Percentiles rank a stretch among this genome's conserved stretches.
Conservation (phyloP, 2,113 vertebrate genomes). For the Sus scrofa region T2T-Sscrofa CM000820.6:131034001-131034500, state of each 20-base stretch:
- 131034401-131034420: constrained; percentile 54
- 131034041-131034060: neutral
- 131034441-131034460: neutral
- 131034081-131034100: neutral
- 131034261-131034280: neutral
- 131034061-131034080: neutral
- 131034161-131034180: neutral
- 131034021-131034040: neutral
- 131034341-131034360: constrained; percentile 9
- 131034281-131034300: neutral
- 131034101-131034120: neutral
- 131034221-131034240: neutral
- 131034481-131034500: constrained; percentile 18
- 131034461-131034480: neutral
- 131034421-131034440: constrained; percentile 37
- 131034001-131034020: neutral
- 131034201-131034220: neutral
- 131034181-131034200: neutral
- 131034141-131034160: neutral
- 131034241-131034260: neutral
- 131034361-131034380: constrained; percentile 49
- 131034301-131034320: neutral
- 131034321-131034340: constrained; percentile 12
- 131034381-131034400: constrained; percentile 51
- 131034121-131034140: neutral